A percentile compares a stretch with the other conserved stretches of the same genome.
These are phyloP conservation scores for Belgica antarctica DNA, from an alignment of 2,888 invertebrate genomes.

Conservation along the genomic window DNA sequence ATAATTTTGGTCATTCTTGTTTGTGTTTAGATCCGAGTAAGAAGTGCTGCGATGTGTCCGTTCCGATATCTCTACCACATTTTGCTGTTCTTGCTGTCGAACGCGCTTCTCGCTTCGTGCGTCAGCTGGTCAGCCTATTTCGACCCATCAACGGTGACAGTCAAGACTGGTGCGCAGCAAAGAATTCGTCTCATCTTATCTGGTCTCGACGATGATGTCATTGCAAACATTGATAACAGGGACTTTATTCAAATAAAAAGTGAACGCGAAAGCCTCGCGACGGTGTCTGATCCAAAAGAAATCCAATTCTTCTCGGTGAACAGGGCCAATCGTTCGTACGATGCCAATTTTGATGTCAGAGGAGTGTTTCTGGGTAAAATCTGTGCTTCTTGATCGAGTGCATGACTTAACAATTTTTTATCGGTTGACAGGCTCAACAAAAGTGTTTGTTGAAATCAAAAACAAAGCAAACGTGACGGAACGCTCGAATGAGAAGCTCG, in stretches of 20 bases:
- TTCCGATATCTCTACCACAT: conserved; percentile 35
- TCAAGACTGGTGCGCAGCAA: conserved; percentile 11
- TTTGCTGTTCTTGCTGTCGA: conserved; percentile 20
- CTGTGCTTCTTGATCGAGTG: not conserved
- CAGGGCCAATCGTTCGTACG: not conserved
- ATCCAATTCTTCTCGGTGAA: not conserved
- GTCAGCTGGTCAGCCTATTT: conserved; percentile 28
- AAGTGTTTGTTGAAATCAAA: conserved; percentile 48
- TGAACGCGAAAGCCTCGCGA: not conserved
- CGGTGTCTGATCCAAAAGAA: not conserved
- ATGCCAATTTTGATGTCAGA: conserved; percentile 29
- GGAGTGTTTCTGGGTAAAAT: conserved; percentile 44
- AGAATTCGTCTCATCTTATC: conserved; percentile 22
- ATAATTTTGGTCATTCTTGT: not conserved
- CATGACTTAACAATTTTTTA: not conserved
- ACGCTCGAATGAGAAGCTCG: conserved; percentile 51
- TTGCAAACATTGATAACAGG: not conserved
- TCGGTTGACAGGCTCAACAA: conserved; percentile 46
- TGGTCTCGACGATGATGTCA: not conserved
- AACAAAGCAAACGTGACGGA: conserved; percentile 45
- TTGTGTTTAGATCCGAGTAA: conserved; percentile 3
- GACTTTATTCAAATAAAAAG: conserved; percentile 24
- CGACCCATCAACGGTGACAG: conserved; percentile 9
- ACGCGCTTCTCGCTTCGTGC: not conserved
- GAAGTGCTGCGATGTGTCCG: conserved; percentile 28